A percentile compares a stretch with the other conserved stretches of the same genome.
Conservation (phyloP, 2,113 vertebrate genomes). For the Alaudala cheleensis region DNA sequence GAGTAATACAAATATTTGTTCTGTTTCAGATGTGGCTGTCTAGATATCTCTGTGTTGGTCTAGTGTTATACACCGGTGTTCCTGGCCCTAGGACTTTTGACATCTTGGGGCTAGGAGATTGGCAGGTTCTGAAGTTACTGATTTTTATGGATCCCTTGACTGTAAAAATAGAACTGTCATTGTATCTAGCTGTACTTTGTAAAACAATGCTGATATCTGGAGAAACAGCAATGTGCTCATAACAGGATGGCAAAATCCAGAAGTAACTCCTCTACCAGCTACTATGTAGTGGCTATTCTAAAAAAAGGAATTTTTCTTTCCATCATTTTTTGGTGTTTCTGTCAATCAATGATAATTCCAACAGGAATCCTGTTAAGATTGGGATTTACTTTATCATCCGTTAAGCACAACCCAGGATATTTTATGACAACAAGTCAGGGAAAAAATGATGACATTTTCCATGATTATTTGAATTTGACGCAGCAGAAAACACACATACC, state of each 20-base stretch:
- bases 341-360: not conserved
- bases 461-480: not conserved
- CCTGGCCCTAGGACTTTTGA: not conserved
- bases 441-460: not conserved
- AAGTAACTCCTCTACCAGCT: not conserved
- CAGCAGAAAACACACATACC: not conserved
- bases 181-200: not conserved
- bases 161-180: fast-evolving
- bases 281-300: not conserved
- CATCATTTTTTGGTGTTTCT: not conserved
- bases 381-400: not conserved
- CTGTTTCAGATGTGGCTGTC: not conserved
- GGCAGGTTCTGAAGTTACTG: not conserved
- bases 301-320: not conserved
- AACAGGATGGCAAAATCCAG: not conserved
- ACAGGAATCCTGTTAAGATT: not conserved
- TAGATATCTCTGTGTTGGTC: not conserved
- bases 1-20: not conserved
- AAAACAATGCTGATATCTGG: not conserved
- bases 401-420: not conserved
- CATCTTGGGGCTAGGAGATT: not conserved
- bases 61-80: not conserved
- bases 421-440: not conserved
- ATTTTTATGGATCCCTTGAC: not conserved
- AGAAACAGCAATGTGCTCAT: not conserved